These are phyloP conservation scores for Corbicula japonica DNA, from an alignment of 2,888 invertebrate species.

Conservation along the genomic window DNA sequence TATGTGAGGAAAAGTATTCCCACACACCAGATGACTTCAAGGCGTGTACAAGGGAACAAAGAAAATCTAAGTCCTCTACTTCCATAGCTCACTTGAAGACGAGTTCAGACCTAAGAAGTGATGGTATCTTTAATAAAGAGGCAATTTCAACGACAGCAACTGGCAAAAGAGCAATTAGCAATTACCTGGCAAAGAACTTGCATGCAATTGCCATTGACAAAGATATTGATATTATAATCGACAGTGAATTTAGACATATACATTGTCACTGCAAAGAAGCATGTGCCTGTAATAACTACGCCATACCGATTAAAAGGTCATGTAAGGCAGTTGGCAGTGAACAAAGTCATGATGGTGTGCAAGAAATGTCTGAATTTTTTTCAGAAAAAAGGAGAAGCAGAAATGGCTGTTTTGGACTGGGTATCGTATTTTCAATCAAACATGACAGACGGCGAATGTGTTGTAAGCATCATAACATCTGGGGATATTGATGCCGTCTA, in stretches of 20 bases:
- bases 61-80: not conserved
- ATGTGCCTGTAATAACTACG: no score
- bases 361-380: no score
- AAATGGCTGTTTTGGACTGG: conserved; percentile 11
- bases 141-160: not conserved
- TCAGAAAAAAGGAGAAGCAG: no score
- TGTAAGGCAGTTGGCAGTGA: no score
- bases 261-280: no score
- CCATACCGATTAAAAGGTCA: no score
- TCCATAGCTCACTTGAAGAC: not conserved
- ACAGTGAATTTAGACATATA: no score
- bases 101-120: not conserved
- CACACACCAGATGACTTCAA: conserved; percentile 14
- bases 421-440: not conserved
- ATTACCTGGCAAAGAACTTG: conserved; percentile 5
- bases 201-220: not conserved
- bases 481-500: conserved; percentile 47
- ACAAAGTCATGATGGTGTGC: no score
- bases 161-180: conserved; percentile 5
- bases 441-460: conserved; percentile 4
- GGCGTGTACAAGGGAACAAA: not conserved
- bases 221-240: not conserved
- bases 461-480: conserved; percentile 31
- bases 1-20: not conserved
- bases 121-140: not conserved